Conservation (phyloP, 1,140 invertebrate genomes). For the Homalodisca vitripennis region DNA sequence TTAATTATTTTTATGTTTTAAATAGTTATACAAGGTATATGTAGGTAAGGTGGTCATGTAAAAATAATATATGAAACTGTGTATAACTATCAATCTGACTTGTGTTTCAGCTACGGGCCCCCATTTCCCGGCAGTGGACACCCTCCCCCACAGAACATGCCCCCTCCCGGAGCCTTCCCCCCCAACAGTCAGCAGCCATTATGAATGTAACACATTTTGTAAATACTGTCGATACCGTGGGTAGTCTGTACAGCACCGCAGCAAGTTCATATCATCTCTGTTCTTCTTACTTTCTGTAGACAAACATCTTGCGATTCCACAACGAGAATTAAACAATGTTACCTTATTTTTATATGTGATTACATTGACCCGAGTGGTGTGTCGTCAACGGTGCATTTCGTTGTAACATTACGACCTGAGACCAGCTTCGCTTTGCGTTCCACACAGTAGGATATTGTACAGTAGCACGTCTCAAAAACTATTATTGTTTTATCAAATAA, state of each 20-base stretch:
- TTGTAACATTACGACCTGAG: neutral
- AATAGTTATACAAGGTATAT: neutral
- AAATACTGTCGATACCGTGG: neutral
- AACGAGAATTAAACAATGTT: conserved; percentile 8
- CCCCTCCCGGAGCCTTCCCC: neutral
- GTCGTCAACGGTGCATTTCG: conserved; percentile 3
- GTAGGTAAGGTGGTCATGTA: neutral
- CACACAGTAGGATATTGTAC: neutral
- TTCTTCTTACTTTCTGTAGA: neutral
- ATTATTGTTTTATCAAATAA: neutral
- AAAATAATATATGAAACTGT: neutral
- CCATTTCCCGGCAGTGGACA: neutral
- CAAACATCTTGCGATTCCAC: neutral
- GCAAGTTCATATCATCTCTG: conserved; percentile 6
- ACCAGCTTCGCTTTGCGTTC: conserved; percentile 4
- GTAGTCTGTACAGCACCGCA: conserved; percentile 1
- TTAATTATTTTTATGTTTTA: neutral
- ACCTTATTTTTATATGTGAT: neutral
- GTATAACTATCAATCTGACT: too few relatives aligned
- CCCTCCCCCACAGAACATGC: neutral
- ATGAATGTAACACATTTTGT: neutral
- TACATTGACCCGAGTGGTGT: neutral
- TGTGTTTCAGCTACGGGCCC: neutral
- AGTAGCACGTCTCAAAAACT: neutral
- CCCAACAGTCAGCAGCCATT: conserved; percentile 12